Base-by-base conservation (phyloP, 1,140 invertebrate species). In the Lepidurus apus region DNA sequence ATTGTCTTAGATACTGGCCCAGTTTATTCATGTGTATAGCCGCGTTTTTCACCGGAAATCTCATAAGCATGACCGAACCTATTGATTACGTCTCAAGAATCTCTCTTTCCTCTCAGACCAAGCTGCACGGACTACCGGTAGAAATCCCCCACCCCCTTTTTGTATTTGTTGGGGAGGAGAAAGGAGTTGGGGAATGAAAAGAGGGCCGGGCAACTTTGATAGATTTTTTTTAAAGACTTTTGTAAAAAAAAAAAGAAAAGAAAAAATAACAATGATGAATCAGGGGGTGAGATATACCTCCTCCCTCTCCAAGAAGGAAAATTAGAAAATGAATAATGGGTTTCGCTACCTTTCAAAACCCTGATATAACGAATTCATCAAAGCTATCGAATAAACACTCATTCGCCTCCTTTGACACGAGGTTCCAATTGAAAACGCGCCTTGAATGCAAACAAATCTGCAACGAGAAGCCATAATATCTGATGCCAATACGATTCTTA, bases 61-160 rank as follows among this genome's bases (percentile, higher is more conserved):
- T 65, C 53, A 65, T 65, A 65, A 65, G 53, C 53, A 65, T 65
- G 53, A 65, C 53, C 53, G 53, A 65, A 65, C 53, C 8, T 65
- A 65, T 65, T 65, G 53, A 65, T 65, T 65, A 65, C 53, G 53
- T 65, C 53, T 65, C 53, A 65, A 65, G 53, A 65, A 65, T 65
- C 53, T 65, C 53, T 65, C 53, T 65, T 65, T 17, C 13, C 53
- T 65, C 53, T 21, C 53, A 65, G 53, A 13, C 53, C 8, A 21
- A 65, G 53, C 53, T 65, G 53, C 34, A 65, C 7, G 53, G 5
- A 65, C 53, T 65, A n/a, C 53, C 53, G 21, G 53, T 65, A 65
- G 21, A 65, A n/a, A 65, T 65, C 17, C 53, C 53, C 21, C 13
- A 34, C n/a, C 0, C 13, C 17, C 17, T 65, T 65, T 21, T 65